Conservation (phyloP, 2,113 vertebrate genomes). For the Steatornis caripensis region DNA sequence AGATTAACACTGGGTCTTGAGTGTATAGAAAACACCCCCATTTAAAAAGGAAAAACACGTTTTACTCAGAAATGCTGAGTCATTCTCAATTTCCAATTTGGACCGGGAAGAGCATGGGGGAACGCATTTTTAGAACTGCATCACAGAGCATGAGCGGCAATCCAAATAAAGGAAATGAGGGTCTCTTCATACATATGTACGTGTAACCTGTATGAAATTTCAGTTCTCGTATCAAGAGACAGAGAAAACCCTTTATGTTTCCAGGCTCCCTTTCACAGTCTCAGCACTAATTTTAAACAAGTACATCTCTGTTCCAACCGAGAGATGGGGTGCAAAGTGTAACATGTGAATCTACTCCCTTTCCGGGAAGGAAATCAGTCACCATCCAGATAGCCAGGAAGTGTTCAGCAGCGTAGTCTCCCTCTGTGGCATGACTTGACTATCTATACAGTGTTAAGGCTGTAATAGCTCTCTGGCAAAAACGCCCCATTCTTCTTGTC, state of each 20-base stretch:
- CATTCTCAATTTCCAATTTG: background rate
- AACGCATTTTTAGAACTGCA: background rate
- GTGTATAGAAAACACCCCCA: background rate
- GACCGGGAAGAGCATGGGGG: background rate
- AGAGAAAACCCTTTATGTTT: background rate
- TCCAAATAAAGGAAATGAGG: background rate
- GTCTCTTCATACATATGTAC: background rate
- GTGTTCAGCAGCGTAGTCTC: background rate
- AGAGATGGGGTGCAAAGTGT: background rate
- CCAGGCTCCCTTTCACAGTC: background rate
- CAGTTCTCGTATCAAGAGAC: background rate
- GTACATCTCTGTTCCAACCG: background rate
- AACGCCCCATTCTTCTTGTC: background rate
- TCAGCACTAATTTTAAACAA: background rate
- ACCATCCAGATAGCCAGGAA: background rate
- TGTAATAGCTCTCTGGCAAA: background rate
- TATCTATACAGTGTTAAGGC: background rate
- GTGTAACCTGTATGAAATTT: background rate
- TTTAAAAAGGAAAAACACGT: background rate
- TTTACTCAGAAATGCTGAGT: background rate
- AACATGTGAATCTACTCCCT: background rate
- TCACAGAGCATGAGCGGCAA: background rate
- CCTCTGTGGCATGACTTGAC: background rate
- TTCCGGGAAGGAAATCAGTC: background rate
- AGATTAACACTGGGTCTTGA: background rate